Conservation (phyloP, 2,113 vertebrate genomes). For the Balaeniceps rex region DNA sequence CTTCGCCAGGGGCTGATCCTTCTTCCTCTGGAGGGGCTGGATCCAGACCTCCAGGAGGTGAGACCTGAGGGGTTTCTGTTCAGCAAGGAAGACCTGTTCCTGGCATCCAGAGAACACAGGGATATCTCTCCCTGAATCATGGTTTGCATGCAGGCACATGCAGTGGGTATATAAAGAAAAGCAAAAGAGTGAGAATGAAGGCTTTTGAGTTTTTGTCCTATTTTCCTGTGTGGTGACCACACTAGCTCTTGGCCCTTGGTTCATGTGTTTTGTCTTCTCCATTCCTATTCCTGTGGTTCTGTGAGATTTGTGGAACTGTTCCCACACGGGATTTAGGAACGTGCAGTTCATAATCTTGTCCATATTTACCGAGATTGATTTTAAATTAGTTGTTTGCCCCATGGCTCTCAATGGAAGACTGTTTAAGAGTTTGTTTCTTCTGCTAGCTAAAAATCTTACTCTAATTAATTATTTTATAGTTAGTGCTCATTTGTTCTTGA, state of each 20-base stretch:
- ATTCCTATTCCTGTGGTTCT: background rate
- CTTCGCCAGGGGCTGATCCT: background rate
- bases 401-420: background rate
- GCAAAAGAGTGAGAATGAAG: background rate
- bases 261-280: background rate
- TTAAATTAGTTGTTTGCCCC: background rate
- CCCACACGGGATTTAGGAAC: background rate
- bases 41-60: background rate
- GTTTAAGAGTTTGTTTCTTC: background rate
- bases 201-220: background rate
- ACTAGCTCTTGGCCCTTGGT: background rate
- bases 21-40: background rate
- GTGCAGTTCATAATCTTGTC: background rate
- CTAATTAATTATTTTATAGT: background rate
- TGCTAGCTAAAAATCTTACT: background rate
- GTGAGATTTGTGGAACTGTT: background rate
- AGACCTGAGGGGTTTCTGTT: background rate
- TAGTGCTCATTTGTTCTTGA: background rate
- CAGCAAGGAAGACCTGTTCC: background rate
- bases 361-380: background rate
- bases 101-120: background rate
- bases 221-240: background rate
- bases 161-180: background rate
- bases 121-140: background rate
- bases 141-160: background rate